phyloP scores from a whole-genome alignment of 2,888 invertebrate genomes.

The Nomada fabriciana region DNA sequence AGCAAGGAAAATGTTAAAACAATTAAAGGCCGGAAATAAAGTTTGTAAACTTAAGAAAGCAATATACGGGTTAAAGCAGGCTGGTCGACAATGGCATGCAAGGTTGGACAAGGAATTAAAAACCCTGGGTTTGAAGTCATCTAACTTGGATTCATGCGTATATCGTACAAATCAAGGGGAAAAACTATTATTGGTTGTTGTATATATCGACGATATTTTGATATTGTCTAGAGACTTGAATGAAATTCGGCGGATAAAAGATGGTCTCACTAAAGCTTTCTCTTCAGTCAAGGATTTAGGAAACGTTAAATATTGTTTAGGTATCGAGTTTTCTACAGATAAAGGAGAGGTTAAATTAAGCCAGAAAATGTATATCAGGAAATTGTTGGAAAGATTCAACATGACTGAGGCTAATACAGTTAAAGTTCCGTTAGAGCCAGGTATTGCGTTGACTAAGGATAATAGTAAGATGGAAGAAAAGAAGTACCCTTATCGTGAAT shows the following conservation, averaged over 20 bases:
- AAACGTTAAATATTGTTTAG: conserved; percentile 17
- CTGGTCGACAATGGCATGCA: conserved; percentile 9
- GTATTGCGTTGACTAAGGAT: not conserved
- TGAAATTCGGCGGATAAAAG: not conserved
- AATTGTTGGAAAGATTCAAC: conserved; percentile 14
- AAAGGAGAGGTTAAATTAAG: not conserved
- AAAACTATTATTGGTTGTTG: conserved; percentile 1
- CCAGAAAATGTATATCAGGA: conserved; percentile 20
- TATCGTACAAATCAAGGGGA: conserved; percentile 13
- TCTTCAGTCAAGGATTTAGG: conserved; percentile 15
- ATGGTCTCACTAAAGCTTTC: not conserved
- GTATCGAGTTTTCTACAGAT: not conserved
- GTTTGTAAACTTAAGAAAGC: conserved; percentile 21
- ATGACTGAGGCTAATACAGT: conserved; percentile 22
- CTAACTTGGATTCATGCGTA: conserved; percentile 18
- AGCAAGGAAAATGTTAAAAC: conserved; percentile 3
- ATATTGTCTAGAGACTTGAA: not conserved
- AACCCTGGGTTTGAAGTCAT: not conserved
- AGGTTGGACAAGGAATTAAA: conserved; percentile 1
- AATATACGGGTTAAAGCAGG: conserved; percentile 35
- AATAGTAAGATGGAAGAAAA: conserved; percentile 1
- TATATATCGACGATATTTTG: conserved; percentile 32
- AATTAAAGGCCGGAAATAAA: conserved; percentile 18
- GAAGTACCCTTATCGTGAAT: conserved; percentile 13
- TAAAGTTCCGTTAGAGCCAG: conserved; percentile 16